Percentiles rank a stretch among this genome's conserved stretches.
Evolutionary conservation across 1,140 invertebrate species (phyloP).

Genomic region (Trichonephila clavipes): DNA sequence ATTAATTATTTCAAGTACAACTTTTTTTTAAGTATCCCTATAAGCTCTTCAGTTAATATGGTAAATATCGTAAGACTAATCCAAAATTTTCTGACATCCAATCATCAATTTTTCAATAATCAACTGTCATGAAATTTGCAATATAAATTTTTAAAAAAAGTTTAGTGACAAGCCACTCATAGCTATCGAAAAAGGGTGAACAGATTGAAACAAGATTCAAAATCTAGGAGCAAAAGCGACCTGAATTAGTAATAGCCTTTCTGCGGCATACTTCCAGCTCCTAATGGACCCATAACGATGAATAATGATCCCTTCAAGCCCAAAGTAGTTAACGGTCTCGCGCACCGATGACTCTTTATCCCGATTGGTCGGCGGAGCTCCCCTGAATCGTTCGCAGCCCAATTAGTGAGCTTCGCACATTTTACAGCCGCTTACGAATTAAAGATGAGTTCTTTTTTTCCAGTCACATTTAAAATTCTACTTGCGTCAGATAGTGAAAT

Average conservation of each 20-base stretch:
- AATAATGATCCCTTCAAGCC: neutral
- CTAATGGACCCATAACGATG: neutral
- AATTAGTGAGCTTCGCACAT: neutral
- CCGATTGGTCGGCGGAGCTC: neutral
- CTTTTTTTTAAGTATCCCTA: no score
- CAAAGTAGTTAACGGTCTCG: slow-evolving; percentile 1
- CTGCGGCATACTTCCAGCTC: neutral
- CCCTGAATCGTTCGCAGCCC: neutral
- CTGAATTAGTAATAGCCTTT: neutral
- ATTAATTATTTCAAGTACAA: no score
- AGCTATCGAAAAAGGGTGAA: neutral
- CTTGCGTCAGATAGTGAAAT: no score
- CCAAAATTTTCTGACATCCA: no score
- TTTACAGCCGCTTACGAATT: slow-evolving; percentile 4
- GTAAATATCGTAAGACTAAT: no score
- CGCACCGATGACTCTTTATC: neutral
- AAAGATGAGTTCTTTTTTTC: neutral
- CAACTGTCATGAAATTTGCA: no score
- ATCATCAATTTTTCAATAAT: neutral
- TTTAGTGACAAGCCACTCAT: neutral
- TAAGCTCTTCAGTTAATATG: no score
- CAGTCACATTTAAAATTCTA: no score
- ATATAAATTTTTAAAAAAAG: no score
- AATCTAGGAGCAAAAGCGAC: neutral
- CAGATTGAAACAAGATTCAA: neutral